Conservation (phyloP, 2,113 vertebrate species). For the Erythrolamprus reginae region DNA sequence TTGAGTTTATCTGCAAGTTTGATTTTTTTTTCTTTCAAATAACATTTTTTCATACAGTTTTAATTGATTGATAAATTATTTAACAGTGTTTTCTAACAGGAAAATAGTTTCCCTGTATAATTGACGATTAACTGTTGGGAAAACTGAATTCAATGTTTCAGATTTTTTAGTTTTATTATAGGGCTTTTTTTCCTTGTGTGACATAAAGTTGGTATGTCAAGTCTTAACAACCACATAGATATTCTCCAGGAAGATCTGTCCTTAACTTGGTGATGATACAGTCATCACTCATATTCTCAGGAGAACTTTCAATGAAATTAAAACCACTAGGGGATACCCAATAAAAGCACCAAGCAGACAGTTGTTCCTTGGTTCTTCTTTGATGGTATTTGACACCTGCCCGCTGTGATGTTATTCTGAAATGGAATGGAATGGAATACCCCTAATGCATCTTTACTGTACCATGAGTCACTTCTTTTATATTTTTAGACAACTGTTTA, state of each 20-base stretch:
- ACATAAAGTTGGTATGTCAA: background rate
- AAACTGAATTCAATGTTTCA: background rate
- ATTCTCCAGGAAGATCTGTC: too few species aligned
- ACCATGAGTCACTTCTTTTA: background rate
- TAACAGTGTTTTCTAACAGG: background rate
- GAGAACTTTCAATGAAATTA: background rate
- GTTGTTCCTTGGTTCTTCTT: background rate
- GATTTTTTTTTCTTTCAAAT: background rate
- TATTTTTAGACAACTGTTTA: background rate
- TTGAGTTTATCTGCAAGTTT: background rate
- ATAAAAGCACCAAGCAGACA: background rate
- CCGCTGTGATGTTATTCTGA: background rate
- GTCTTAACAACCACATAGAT: background rate
- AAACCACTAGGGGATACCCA: background rate
- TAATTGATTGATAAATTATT: background rate
- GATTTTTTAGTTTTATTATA: background rate
- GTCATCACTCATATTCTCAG: too few species aligned
- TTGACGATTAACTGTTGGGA: background rate
- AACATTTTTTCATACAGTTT: background rate
- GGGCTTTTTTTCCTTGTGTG: background rate
- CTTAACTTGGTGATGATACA: too few species aligned
- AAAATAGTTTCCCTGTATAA: background rate
- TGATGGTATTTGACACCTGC: background rate
- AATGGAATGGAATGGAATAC: background rate
- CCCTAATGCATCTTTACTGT: background rate